phyloP scores from a whole-genome alignment of 2,797 vertebrate genomes.

The Apogon talboti region DNA sequence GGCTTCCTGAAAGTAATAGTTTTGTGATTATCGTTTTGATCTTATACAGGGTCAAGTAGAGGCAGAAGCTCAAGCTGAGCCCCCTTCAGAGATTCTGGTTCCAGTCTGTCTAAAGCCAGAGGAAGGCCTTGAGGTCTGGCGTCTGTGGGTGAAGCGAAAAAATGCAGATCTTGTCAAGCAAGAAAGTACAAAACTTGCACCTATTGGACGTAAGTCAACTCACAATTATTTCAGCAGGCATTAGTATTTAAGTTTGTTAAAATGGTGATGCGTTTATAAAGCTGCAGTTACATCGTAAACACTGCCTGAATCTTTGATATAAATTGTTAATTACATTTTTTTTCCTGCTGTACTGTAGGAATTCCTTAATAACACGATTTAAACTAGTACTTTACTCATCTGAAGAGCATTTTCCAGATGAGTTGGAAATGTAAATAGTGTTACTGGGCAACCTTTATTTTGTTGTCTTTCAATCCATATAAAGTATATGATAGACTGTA shows the following conservation, averaged over 20 bases:
- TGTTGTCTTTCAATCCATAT: too few relatives aligned
- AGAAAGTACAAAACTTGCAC: slow-evolving; percentile 92
- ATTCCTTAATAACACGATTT: too few relatives aligned
- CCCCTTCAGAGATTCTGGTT: slow-evolving; percentile 90
- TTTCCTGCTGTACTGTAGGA: too few relatives aligned
- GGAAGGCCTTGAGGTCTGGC: slow-evolving; percentile 97
- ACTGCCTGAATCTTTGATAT: too few relatives aligned
- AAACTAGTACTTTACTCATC: too few relatives aligned
- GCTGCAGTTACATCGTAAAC: too few relatives aligned
- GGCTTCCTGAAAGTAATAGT: background rate
- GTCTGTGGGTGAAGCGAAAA: slow-evolving; percentile 96
- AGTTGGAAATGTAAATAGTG: too few relatives aligned
- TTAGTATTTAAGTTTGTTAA: background rate
- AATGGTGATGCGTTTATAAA: background rate
- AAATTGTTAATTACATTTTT: too few relatives aligned
- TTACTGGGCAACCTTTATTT: too few relatives aligned
- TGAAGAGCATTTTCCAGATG: too few relatives aligned
- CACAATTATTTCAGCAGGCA: background rate
- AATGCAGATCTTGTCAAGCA: slow-evolving; percentile 95
- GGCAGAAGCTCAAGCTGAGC: slow-evolving; percentile 88
- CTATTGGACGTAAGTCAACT: slow-evolving; percentile 93
- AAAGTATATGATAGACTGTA: too few relatives aligned
- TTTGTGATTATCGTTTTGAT: background rate
- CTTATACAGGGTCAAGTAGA: slow-evolving; percentile 87
- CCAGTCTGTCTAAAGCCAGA: slow-evolving; percentile 96